A percentile compares a stretch with the other conserved stretches of the same genome.
phyloP scores from a whole-genome alignment of 2,888 invertebrate genomes.

The Drosophila mettleri region DNA sequence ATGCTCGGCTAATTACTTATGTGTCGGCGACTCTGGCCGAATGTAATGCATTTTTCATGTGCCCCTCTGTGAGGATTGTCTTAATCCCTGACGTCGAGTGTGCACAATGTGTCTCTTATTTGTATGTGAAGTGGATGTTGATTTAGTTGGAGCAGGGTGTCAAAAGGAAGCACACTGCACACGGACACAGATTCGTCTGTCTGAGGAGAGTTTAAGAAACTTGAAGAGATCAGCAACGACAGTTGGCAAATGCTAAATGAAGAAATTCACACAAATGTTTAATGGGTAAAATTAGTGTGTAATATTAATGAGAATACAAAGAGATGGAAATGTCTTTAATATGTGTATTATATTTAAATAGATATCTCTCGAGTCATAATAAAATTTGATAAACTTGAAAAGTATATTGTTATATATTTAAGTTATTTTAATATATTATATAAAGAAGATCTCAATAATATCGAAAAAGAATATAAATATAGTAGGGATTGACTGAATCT shows the following conservation, averaged over 20 bases:
- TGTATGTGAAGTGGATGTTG: constrained; percentile 10
- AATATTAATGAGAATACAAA: no score
- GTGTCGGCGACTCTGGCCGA: constrained; percentile 42
- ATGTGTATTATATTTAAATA: no score
- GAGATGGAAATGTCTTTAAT: no score
- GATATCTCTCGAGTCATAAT: no score
- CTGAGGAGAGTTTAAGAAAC: not conserved
- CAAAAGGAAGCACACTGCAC: not conserved
- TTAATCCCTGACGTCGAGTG: constrained; percentile 2
- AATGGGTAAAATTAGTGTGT: no score
- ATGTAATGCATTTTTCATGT: constrained; percentile 53
- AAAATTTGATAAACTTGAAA: no score
- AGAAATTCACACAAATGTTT: not conserved
- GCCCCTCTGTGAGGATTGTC: constrained; percentile 26
- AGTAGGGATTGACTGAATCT: no score
- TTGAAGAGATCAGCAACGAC: not conserved
- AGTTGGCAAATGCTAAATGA: not conserved
- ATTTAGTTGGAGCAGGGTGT: not conserved
- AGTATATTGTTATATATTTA: no score
- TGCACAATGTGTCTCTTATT: constrained; percentile 6
- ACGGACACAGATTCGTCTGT: not conserved
- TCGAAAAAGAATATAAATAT: no score
- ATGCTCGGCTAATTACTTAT: constrained; percentile 63
- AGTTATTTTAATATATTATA: no score
- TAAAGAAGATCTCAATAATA: no score